Base-by-base conservation (phyloP, 2,797 vertebrate species). In the Pseudochaenichthys georgianus region DNA sequence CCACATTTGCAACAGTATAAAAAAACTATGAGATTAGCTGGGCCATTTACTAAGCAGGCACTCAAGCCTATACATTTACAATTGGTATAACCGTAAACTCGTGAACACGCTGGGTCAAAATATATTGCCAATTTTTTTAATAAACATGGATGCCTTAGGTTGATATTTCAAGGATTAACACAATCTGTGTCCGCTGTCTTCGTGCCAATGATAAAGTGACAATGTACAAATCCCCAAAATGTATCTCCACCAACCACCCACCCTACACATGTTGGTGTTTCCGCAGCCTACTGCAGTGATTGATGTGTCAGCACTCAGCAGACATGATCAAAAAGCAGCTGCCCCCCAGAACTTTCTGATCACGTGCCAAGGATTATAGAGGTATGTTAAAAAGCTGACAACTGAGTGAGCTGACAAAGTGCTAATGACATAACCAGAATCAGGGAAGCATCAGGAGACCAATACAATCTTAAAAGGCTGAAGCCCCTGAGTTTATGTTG, bases 351-450 rank as follows among this genome's bases (percentile, higher is more conserved):
- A 73, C 78, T 88, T 70, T 83, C 71, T 77, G 78, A 79, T 89
- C 77, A 88, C 48, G 48, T 89, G 88, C 81, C 78, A 72, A 72
- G 84, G 85, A 92, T 92, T 86, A 90, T 73, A 4, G 71, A 70
- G 84, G 83, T 86, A 93, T 92, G 89, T 82, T 74, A 87, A 91
- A 92, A 90, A 91, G 85, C 88, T 90, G 90, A 83, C 81, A 90
- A 88, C 80, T 89, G 90, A 92, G 21, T 21, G 21, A 21, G 21
- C 21, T 21, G 21, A 21, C 21, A 89, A 89, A 77, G 87, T 80
- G 93, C 78, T 87, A 91, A 93, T 89, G 88, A 92, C 88, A 91
- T 59, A 90, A 90, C 79, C 73, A 38, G 34, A 38, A 38, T 88
- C 73, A 55, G 55, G 83, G 68, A 72, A 75, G 72, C 83, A 88